Evolutionary conservation across 1,140 invertebrate genomes (phyloP), one percentile per base, ranked within the genome.

Genomic region (Amyelois transitella): DNA sequence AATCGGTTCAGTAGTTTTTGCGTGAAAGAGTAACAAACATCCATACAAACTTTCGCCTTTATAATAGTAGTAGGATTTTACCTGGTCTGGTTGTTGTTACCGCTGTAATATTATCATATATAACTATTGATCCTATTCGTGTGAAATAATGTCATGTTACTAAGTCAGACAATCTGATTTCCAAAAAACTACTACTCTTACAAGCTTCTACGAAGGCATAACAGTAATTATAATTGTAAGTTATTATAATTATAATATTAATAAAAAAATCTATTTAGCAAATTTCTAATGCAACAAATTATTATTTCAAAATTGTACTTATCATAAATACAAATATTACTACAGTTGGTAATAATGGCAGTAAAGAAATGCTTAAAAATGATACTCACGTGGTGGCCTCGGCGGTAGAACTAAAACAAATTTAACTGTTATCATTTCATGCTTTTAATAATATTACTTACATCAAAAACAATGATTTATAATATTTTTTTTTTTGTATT

Each of bases 331-430:
- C n/a, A n/a, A n/a, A n/a, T n/a, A n/a, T n/a, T n/a, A n/a, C n/a
- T n/a, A n/a, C n/a, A n/a, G n/a, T n/a, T n/a, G n/a, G n/a, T n/a
- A n/a, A n/a, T n/a, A n/a, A n/a, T n/a, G n/a, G n/a, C n/a, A n/a
- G n/a, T n/a, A n/a, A n/a, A n/a, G n/a, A n/a, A n/a, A n/a, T n/a
- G n/a, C n/a, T n/a, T n/a, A n/a, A n/a, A n/a, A n/a, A n/a, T n/a
- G n/a, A 12, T 44, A 58, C 66, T 65, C 58, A 60, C 66, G 6
- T 52, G 55, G 56, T 4, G 43, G 43, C 19, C 62, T 53, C 24
- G 32, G 18, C 18, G 64, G 61, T 20, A 60, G 22, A 18, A 67
- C 64, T 67, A 52, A 43, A 64, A 64, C 18, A 52, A 32, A 22
- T 48, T 38, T 38, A 45, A 45, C 3, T 18, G 3, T 4, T 44